A percentile compares a stretch with the other conserved stretches of the same genome.
phyloP scores from a whole-genome alignment of 2,797 vertebrate species.

The Petrocephalus schoutedeni region DNA sequence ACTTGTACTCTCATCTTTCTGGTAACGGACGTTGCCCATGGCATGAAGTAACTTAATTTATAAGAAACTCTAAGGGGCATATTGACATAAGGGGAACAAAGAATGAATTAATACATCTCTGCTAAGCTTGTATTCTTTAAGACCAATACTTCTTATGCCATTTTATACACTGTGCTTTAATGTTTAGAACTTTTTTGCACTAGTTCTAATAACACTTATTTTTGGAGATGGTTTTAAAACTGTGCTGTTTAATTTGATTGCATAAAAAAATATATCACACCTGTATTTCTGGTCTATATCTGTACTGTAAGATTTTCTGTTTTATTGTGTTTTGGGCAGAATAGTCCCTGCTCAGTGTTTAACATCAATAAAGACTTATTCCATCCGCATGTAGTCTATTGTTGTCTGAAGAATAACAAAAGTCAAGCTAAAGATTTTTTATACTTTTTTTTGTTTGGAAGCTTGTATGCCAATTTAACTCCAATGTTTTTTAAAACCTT shows the following conservation, averaged over 20 bases:
- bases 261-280: conserved; percentile 62
- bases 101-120: conserved; percentile 23
- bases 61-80: conserved; percentile 21
- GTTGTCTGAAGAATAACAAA: neutral
- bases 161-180: conserved; percentile 85
- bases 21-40: conserved; percentile 11
- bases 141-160: conserved; percentile 69
- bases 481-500: conserved; percentile 20
- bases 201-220: conserved; percentile 74
- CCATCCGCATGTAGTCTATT: neutral
- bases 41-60: conserved; percentile 23
- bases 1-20: conserved; percentile 32
- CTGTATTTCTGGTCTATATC: conserved; percentile 70
- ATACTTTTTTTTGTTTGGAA: conserved; percentile 21
- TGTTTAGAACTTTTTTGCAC: conserved; percentile 77
- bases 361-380: conserved; percentile 67
- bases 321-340: conserved; percentile 73
- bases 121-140: conserved; percentile 57
- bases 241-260: conserved; percentile 72
- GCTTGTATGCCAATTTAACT: conserved; percentile 21
- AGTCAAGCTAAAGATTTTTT: conserved; percentile 12
- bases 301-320: conserved; percentile 69
- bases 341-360: conserved; percentile 66
- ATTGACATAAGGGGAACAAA: neutral
- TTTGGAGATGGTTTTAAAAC: conserved; percentile 67